Base-by-base conservation (phyloP, 2,113 vertebrate genomes). In the Mustela lutreola region DNA sequence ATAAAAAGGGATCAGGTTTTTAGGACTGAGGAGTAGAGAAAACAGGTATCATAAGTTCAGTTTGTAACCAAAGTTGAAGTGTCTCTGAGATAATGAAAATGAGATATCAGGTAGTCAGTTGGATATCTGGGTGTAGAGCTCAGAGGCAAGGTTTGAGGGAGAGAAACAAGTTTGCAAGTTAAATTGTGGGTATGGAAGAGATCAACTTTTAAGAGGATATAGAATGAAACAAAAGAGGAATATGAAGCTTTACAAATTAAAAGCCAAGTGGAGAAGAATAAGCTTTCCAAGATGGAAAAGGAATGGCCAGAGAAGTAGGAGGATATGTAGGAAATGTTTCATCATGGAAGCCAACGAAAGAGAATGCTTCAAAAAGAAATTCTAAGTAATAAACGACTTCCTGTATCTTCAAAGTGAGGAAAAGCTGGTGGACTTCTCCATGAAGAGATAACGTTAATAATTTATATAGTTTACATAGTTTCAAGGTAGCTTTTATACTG, bases 371-470 rank as follows among this genome's bases (percentile, higher is more conserved):
- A 76, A 26, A 80, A 85, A 94, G 62, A 85, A 90, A 84, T 78
- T 90, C 19, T 62, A 53, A 67, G 26, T 90, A 80, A 94, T 62
- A 94, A 96, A 90, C 21, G 33, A 42, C 80, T 94, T 96, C 91
- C 86, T 94, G 4, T 79, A 19, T 62, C 80, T 90, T 85, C 71
- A 90, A 94, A 85, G 86, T 62, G 71, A 85, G 33, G 53, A 53
- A 94, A 85, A 90, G 62, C 42, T 70, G 42, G 79, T 93, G 26
- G 33, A 96, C 50, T 28, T 71, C 85, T 50, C 71, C 80, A 85
- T 36, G 91, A 94, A 84, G 80, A 79, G 71, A 53, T 62, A 94
- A 71, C 71, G 53, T 62, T 85, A 90, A 94, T 85, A 85, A 90
- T 93, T 78, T 84, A 76, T 78, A 83, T 4, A 96, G 48, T 79